Percentiles rank a stretch among this genome's conserved stretches.
phyloP scores from a whole-genome alignment of 2,797 vertebrate genomes.

The Mormyrus proboscirostris region DNA sequence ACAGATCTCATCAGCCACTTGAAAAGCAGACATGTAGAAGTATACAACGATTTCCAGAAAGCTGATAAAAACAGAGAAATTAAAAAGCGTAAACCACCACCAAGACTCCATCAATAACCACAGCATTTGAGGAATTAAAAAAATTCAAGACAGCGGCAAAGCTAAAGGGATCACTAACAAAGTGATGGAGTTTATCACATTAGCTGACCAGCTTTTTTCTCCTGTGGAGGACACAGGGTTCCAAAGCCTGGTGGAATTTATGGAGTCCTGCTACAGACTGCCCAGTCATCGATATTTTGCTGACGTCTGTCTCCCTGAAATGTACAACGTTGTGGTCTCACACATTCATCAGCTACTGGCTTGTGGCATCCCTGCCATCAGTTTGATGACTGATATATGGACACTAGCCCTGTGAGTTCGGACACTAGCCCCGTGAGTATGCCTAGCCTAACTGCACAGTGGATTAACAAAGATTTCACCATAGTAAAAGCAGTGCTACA shows the following conservation, averaged over 20 bases:
- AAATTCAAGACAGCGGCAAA: not conserved
- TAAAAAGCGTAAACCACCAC: not conserved
- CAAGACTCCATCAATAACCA: not conserved
- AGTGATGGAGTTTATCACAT: not conserved
- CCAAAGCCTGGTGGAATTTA: too few relatives aligned
- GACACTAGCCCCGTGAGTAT: too few relatives aligned
- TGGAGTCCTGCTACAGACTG: not conserved
- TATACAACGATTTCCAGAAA: not conserved
- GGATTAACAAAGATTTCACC: not conserved
- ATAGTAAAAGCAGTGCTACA: not conserved
- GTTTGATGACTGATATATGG: not conserved
- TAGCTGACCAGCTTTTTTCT: not conserved
- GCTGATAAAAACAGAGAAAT: not conserved
- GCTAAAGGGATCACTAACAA: not conserved
- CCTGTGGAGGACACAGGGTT: not conserved
- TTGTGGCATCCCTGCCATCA: not conserved
- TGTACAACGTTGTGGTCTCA: not conserved
- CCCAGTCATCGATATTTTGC: not conserved
- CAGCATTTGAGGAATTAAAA: not conserved
- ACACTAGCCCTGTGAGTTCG: not conserved
- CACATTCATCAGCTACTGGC: not conserved
- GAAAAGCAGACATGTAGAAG: not conserved
- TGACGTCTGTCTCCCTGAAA: not conserved
- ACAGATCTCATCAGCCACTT: not conserved
- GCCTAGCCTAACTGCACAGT: not conserved